Conservation (phyloP, 2,113 vertebrate genomes). For the Hemibagrus wyckioides region DNA sequence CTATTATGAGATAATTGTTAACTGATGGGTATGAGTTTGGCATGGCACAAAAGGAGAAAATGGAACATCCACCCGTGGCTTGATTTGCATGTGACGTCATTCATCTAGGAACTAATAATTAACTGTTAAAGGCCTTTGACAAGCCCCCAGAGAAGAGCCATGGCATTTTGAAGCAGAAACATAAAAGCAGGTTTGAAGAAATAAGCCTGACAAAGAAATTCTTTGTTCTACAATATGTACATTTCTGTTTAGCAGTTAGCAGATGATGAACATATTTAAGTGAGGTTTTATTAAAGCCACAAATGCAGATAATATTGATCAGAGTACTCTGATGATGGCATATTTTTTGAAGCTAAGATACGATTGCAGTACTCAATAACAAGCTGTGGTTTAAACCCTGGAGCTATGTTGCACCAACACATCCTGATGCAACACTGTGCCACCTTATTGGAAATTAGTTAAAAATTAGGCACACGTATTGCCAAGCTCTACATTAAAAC, state of each 20-base stretch:
- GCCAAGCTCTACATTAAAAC: not conserved
- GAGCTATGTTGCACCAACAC: not conserved
- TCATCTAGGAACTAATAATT: not conserved
- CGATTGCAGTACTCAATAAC: not conserved
- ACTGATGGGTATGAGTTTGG: not conserved
- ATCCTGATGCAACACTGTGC: not conserved
- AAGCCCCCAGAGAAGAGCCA: not conserved
- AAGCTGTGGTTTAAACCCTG: not conserved
- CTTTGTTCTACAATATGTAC: not conserved
- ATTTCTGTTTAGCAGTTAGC: not conserved
- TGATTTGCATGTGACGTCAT: not conserved
- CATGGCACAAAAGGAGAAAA: slow-evolving; percentile 26
- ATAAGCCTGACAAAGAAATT: not conserved
- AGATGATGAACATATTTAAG: not conserved
- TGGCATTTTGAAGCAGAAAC: not conserved
- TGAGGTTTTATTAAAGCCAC: not conserved
- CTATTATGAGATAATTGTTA: slow-evolving; percentile 17
- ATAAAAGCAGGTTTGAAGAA: not conserved
- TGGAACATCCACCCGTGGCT: not conserved
- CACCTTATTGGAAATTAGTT: not conserved
- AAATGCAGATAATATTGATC: not conserved
- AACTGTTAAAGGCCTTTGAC: slow-evolving; percentile 4
- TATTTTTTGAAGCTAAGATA: not conserved
- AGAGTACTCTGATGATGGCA: not conserved
- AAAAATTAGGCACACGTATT: not conserved